Percentiles rank a stretch among this genome's conserved stretches.
Evolutionary conservation across 2,113 vertebrate species (phyloP).

Genomic region (Malurus cyaneus): DNA sequence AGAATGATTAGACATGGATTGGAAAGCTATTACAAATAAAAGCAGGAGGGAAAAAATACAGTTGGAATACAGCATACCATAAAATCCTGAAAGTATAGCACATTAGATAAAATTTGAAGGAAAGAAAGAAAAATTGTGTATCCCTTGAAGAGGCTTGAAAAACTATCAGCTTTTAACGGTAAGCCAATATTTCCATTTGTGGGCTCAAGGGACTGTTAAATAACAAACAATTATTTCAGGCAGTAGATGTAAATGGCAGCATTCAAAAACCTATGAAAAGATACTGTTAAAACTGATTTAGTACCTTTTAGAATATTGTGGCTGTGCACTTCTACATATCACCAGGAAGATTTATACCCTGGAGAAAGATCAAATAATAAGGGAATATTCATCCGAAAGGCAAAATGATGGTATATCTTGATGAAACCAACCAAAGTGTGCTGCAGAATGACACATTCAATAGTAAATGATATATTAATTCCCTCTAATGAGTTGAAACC

Average conservation of each 20-base stretch:
- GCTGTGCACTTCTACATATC: not conserved
- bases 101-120: not conserved
- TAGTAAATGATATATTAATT: not conserved
- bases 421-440: not conserved
- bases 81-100: not conserved
- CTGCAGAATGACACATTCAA: not conserved
- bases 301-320: not conserved
- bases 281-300: slow-evolving; percentile 19
- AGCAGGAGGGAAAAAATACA: not conserved
- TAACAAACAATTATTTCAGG: slow-evolving; percentile 55
- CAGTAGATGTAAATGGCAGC: slow-evolving; percentile 6
- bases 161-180: slow-evolving; percentile 18
- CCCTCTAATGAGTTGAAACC: not conserved
- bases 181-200: slow-evolving; percentile 60
- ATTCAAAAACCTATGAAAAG: slow-evolving; percentile 42
- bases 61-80: not conserved
- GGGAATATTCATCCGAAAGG: not conserved
- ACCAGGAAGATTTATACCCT: not conserved
- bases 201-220: slow-evolving; percentile 36
- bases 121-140: not conserved
- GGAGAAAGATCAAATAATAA: slow-evolving; percentile 7
- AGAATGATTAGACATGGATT: not conserved
- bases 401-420: not conserved
- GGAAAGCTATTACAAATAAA: not conserved
- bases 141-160: slow-evolving; percentile 8